Percentiles rank a stretch among this genome's conserved stretches.
These are phyloP conservation scores for Atrichornis clamosus DNA, from an alignment of 2,113 vertebrate species.

Conservation along the genomic window DNA sequence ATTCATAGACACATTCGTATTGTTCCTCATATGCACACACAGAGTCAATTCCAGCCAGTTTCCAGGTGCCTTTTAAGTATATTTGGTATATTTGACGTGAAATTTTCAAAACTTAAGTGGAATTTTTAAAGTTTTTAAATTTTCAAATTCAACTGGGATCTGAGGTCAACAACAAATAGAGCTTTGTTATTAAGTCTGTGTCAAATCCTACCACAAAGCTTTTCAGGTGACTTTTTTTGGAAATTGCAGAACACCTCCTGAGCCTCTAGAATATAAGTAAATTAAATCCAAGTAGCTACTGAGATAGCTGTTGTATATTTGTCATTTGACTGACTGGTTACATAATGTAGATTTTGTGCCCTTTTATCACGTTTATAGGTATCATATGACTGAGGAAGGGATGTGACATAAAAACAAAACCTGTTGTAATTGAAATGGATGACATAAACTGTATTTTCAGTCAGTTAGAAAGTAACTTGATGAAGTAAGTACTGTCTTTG, in stretches of 20 bases:
- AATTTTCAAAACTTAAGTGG: not conserved
- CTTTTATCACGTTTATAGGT: not conserved
- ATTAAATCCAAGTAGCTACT: not conserved
- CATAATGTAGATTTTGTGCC: not conserved
- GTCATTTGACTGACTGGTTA: not conserved
- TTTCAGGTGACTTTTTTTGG: not conserved
- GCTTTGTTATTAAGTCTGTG: not conserved
- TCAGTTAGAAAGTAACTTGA: not conserved
- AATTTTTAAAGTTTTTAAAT: not conserved
- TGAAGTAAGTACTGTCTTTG: not conserved
- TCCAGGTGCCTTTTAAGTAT: not conserved
- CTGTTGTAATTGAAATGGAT: not conserved
- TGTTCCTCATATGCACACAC: not conserved
- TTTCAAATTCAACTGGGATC: not conserved
- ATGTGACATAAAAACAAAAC: not conserved
- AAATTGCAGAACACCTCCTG: not conserved
- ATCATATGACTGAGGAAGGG: not conserved
- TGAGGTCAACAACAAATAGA: not conserved
- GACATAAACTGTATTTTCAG: not conserved
- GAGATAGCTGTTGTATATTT: not conserved
- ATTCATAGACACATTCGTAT: fast-evolving
- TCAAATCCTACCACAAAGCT: not conserved
- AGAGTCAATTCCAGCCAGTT: not conserved
- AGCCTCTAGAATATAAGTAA: not conserved
- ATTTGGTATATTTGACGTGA: not conserved